A percentile compares a stretch with the other conserved stretches of the same genome.
Evolutionary conservation across 1,140 invertebrate genomes (phyloP).

Genomic region (Diorhabda carinulata): DNA sequence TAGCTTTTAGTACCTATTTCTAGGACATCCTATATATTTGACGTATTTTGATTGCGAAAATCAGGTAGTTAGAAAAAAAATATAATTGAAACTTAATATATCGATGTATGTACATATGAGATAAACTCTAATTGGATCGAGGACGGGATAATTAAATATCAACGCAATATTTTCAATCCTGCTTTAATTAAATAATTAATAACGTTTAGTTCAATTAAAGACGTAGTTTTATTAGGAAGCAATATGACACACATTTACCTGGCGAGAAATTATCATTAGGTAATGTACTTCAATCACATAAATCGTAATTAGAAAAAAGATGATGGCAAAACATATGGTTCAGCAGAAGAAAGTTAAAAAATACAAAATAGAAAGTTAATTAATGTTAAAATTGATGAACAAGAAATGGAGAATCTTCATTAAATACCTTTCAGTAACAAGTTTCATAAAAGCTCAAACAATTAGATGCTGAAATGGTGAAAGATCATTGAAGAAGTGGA

Average conservation of each 20-base stretch:
- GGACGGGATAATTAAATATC: constrained; percentile 12
- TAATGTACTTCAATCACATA: not conserved
- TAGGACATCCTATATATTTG: not conserved
- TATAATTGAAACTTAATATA: not conserved
- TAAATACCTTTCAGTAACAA: too few species aligned
- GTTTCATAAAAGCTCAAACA: too few species aligned
- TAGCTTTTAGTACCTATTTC: not conserved
- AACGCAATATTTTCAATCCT: constrained; percentile 13
- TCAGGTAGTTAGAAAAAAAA: not conserved
- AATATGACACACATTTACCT: constrained; percentile 13
- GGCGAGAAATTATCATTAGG: constrained; percentile 4
- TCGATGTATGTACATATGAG: not conserved
- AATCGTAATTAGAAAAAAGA: not conserved
- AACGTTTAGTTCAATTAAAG: constrained; percentile 13
- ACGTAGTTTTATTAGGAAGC: constrained; percentile 12
- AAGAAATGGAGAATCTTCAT: not conserved
- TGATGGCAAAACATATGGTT: not conserved
- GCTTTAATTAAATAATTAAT: constrained; percentile 17
- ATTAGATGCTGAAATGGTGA: too few species aligned
- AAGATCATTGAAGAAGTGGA: too few species aligned
- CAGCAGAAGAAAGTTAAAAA: not conserved
- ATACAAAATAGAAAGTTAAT: not conserved
- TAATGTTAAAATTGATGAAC: not conserved
- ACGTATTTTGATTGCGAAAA: not conserved
- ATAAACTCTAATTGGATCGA: constrained; percentile 21